Percentiles rank a stretch among this genome's conserved stretches.
phyloP scores from a whole-genome alignment of 1,140 invertebrate genomes.

The Drosophila dunni region DNA sequence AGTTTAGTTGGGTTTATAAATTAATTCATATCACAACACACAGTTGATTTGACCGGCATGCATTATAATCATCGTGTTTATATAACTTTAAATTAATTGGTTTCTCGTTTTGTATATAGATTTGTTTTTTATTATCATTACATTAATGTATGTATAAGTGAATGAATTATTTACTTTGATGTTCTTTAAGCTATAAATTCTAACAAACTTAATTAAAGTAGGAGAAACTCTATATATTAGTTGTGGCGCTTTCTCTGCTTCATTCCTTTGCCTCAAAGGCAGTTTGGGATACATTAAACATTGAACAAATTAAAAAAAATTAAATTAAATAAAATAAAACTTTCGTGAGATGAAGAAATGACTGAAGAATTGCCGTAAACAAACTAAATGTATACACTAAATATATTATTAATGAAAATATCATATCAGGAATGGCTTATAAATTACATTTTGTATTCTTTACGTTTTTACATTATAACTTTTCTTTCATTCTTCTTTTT shows the following conservation, averaged over 20 bases:
- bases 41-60: slow-evolving; percentile 78
- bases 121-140: slow-evolving; percentile 40
- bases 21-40: slow-evolving; percentile 84
- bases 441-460: slow-evolving; percentile 51
- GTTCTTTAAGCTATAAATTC: slow-evolving; percentile 74
- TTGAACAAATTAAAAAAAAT: slow-evolving; percentile 32
- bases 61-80: slow-evolving; percentile 51
- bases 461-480: slow-evolving; percentile 57
- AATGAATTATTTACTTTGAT: slow-evolving; percentile 59
- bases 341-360: slow-evolving; percentile 19
- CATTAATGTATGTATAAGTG: slow-evolving; percentile 41
- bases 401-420: slow-evolving; percentile 50
- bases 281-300: slow-evolving; percentile 39
- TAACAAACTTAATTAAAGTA: slow-evolving; percentile 78
- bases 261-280: slow-evolving; percentile 63
- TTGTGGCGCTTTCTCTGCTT: slow-evolving; percentile 64
- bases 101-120: slow-evolving; percentile 38
- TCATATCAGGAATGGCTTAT: slow-evolving; percentile 76
- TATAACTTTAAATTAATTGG: slow-evolving; percentile 51
- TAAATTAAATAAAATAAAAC: not conserved
- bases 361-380: slow-evolving; percentile 24
- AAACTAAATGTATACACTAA: not conserved
- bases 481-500: slow-evolving; percentile 18
- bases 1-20: slow-evolving; percentile 63
- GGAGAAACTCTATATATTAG: slow-evolving; percentile 67